Evolutionary conservation across 1,140 invertebrate genomes (phyloP).

Genomic region (Carcinoscorpius rotundicauda): DNA sequence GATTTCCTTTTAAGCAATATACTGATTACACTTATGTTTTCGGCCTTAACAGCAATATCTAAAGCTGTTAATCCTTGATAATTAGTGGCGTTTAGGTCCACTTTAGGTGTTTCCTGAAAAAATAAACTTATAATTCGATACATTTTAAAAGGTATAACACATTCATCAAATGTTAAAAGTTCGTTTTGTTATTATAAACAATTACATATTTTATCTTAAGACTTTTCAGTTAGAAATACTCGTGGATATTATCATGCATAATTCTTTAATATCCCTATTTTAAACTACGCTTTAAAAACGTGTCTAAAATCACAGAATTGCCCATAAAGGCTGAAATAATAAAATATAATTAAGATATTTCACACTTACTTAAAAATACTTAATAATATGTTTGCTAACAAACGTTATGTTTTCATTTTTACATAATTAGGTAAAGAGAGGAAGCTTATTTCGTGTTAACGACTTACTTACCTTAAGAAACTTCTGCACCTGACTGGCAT

Average conservation of each 20-base stretch:
- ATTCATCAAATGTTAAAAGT: too few relatives aligned
- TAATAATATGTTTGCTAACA: too few relatives aligned
- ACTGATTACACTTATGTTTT: constrained; percentile 1
- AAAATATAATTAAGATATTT: background rate
- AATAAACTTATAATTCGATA: too few relatives aligned
- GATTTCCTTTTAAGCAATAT: background rate
- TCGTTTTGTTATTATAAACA: too few relatives aligned
- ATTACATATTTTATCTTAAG: too few relatives aligned
- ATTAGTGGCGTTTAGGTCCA: constrained; percentile 12
- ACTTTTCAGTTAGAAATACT: too few relatives aligned
- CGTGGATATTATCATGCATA: too few relatives aligned
- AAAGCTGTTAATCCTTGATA: constrained; percentile 10
- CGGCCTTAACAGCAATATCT: constrained; percentile 8
- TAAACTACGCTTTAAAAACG: too few relatives aligned
- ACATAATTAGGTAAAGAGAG: background rate
- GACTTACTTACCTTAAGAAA: constrained; percentile 10
- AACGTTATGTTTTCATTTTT: background rate
- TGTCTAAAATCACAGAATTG: too few relatives aligned
- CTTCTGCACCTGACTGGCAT: background rate
- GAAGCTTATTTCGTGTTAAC: background rate
- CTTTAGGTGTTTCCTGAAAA: background rate
- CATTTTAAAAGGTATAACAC: too few relatives aligned
- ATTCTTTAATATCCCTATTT: too few relatives aligned
- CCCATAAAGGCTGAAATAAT: background rate
- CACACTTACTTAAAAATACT: background rate